Conservation (phyloP, 2,888 invertebrate genomes). For the Drosophila anomelani region DNA sequence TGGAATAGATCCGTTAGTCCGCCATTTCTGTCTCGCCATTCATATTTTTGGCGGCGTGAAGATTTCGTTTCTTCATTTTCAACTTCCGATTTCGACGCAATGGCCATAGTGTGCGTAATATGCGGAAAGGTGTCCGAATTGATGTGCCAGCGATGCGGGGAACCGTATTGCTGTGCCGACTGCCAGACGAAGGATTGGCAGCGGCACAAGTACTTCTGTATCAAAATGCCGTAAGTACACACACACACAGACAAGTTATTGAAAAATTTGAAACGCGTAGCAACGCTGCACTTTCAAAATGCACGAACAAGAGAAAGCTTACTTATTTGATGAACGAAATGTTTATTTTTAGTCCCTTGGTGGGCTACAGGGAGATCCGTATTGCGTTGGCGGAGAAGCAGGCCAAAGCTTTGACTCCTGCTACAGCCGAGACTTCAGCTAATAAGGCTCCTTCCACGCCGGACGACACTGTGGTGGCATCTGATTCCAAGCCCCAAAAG, state of each 20-base stretch:
- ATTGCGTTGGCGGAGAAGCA: not conserved
- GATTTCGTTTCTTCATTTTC: not conserved
- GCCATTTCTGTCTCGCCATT: constrained; percentile 18
- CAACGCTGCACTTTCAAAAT: not conserved
- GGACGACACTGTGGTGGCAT: too few species aligned
- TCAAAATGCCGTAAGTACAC: constrained; percentile 37
- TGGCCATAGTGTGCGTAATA: constrained; percentile 24
- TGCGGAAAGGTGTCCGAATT: constrained; percentile 28
- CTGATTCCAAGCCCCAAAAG: not conserved
- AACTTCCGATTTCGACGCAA: not conserved
- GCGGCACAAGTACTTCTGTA: constrained; percentile 57
- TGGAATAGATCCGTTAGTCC: constrained; percentile 19
- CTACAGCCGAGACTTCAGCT: not conserved
- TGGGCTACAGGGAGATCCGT: not conserved
- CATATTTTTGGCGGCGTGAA: not conserved
- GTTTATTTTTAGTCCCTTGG: constrained; percentile 13
- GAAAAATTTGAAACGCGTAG: not conserved
- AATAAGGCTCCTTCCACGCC: not conserved
- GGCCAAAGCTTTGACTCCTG: not conserved
- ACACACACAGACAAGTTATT: not conserved
- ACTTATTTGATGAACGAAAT: not conserved
- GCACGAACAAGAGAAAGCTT: not conserved
- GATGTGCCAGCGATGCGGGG: constrained; percentile 63
- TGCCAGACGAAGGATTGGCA: constrained; percentile 64
- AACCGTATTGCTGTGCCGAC: constrained; percentile 49